Evolutionary conservation across 2,797 vertebrate genomes (phyloP).

Genomic region (Pipistrellus kuhlii): DNA sequence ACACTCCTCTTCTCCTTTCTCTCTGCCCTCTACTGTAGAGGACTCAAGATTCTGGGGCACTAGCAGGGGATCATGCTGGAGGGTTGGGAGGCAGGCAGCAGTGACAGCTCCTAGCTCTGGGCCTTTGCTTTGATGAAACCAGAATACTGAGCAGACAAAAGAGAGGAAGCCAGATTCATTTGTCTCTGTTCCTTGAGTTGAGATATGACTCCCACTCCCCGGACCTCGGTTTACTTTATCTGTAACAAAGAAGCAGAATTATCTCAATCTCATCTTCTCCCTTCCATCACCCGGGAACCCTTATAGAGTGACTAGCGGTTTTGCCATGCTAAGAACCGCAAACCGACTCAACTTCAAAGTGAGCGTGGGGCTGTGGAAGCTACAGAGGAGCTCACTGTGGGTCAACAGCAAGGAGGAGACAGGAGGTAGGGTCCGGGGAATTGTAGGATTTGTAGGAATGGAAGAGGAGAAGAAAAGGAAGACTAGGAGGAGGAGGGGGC

Average conservation of each 20-base stretch:
- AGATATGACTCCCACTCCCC: not conserved
- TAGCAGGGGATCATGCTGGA: not conserved
- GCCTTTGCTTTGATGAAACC: not conserved
- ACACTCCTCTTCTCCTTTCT: not conserved
- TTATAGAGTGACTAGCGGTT: not conserved
- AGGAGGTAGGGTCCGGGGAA: not conserved
- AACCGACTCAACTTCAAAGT: not conserved
- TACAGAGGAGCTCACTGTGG: not conserved
- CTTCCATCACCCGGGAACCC: not conserved
- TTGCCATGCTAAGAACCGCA: not conserved
- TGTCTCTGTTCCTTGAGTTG: constrained; percentile 15
- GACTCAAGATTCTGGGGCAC: not conserved
- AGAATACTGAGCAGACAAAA: not conserved
- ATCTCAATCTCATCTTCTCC: constrained; percentile 16
- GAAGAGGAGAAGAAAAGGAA: not conserved
- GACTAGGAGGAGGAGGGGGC: not conserved
- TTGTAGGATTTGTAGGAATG: not conserved
- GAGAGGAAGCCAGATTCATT: not conserved
- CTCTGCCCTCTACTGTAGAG: not conserved
- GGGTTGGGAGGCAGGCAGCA: not conserved
- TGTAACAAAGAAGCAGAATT: constrained; percentile 42
- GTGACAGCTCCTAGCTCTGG: not conserved
- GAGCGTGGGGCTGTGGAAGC: not conserved
- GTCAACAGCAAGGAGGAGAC: not conserved
- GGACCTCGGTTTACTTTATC: not conserved